Base-by-base conservation (phyloP, 1,140 invertebrate genomes). In the Hylaeus anthracinus region DNA sequence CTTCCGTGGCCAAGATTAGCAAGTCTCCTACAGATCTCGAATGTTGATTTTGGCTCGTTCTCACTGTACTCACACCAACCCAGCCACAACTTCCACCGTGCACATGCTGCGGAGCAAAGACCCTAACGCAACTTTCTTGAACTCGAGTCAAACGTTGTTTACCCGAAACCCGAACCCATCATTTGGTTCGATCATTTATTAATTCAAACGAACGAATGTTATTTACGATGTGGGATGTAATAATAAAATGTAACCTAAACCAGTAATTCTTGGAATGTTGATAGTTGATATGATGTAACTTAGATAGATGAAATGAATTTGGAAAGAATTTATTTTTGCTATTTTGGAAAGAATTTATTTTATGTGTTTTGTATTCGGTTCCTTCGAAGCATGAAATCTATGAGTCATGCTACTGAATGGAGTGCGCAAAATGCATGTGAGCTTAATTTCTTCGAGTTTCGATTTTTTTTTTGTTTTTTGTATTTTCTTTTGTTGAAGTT, bases 1-100 rank as follows among this genome's bases (percentile, higher is more conserved):
- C 83, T 81, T 79, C 75, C 81, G 79, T 78, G 75, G 88, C 90
- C 88, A 91, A 91, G 82, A 90, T 91, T 92, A 90, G 88, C 84
- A 74, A 79, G 85, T 81, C 82, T 79, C 74, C 64, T 72, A 53
- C 72, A 55, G 53, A 53, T 65, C n/a, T 48, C 45, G 66, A 78
- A 86, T 70, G 82, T 88, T 84, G 81, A 80, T 86, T 90, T 88
- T 81, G 85, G 71, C 81, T 83, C 70, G 77, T 63, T 81, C 61
- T 5, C 86, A 83, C 70, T 82, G 83, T 86, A 89, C 87, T 84
- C 88, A 71, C 85, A 80, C 83, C 26, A 73, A 76, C 81, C 60
- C 71, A 58, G 26, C 63, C 63, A 67, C 63, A 51, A 51, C 51
- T 10, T 65, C 64, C 72, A 78, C 63, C 26, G 72, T 84, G 76